phyloP scores from a whole-genome alignment of 2,797 vertebrate genomes.

The Dicrostonyx torquatus region DNA sequence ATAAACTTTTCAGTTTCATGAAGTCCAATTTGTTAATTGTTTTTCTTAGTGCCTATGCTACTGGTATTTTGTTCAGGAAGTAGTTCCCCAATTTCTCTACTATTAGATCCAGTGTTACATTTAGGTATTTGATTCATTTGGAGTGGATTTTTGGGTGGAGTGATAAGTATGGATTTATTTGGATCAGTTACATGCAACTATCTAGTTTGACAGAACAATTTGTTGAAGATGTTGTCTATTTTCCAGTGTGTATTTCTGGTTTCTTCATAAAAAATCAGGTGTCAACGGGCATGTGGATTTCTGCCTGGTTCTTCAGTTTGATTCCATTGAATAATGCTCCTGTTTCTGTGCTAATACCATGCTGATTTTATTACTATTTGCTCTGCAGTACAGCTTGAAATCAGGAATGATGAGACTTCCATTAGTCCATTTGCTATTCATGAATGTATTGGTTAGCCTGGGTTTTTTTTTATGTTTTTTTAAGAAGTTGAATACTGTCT shows the following conservation, averaged over 20 bases:
- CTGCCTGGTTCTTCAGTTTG: not conserved
- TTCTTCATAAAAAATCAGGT: not conserved
- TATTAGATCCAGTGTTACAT: not conserved
- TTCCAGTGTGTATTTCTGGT: not conserved
- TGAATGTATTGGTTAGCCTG: not conserved
- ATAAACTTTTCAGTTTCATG: not conserved
- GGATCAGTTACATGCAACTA: not conserved
- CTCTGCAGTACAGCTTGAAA: not conserved
- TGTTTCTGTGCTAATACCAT: not conserved
- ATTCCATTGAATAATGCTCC: not conserved
- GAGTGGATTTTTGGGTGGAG: not conserved
- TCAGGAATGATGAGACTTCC: not conserved
- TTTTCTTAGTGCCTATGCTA: not conserved
- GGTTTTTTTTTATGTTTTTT: not conserved
- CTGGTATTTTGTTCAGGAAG: not conserved
- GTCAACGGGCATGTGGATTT: not conserved
- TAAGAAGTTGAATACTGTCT: not conserved
- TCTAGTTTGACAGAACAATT: not conserved
- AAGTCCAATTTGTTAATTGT: not conserved
- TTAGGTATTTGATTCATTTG: not conserved
- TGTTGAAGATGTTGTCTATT: not conserved
- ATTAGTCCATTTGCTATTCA: not conserved
- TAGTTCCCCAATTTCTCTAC: no score
- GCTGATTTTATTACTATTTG: not conserved
- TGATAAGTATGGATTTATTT: not conserved